phyloP scores from a whole-genome alignment of 2,113 vertebrate species.

The Tonatia bakeri region DNA sequence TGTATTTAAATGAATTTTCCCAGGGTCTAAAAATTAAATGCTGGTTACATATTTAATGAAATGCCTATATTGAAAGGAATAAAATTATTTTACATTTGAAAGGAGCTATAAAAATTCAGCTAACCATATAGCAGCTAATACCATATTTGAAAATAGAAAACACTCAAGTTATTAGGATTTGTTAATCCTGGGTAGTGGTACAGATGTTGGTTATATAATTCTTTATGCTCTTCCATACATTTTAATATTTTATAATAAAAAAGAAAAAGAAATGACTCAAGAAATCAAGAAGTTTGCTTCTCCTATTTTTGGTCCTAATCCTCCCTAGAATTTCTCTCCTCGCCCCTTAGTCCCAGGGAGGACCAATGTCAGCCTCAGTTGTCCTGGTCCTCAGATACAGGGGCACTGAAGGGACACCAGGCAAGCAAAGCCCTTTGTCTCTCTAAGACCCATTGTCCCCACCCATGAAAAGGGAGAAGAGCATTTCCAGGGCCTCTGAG shows the following conservation, averaged over 20 bases:
- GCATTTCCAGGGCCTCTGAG: neutral
- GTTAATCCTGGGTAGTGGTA: neutral
- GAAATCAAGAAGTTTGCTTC: neutral
- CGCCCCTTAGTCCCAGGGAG: neutral
- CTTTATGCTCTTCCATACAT: neutral
- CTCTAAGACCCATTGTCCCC: neutral
- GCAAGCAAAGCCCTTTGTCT: neutral
- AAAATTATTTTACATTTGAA: constrained; percentile 53
- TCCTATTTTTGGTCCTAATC: neutral
- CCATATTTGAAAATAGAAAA: constrained; percentile 39
- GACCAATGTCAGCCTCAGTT: neutral
- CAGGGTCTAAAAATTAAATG: constrained; percentile 43
- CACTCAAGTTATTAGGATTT: neutral
- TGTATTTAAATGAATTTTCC: constrained; percentile 45
- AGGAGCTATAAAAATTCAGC: constrained; percentile 36
- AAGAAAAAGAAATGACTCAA: neutral
- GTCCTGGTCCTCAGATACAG: neutral
- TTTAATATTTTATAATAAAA: neutral
- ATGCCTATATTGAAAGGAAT: constrained; percentile 50
- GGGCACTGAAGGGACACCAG: neutral
- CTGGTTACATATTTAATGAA: constrained; percentile 41
- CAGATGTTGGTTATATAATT: neutral
- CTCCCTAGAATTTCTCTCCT: neutral
- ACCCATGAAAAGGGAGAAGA: neutral
- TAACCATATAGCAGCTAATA: constrained; percentile 37